Evolutionary conservation across 2,888 invertebrate genomes (phyloP), one percentile per base, ranked within the genome.

Genomic region (Hemistola chrysoprasaria): DNA sequence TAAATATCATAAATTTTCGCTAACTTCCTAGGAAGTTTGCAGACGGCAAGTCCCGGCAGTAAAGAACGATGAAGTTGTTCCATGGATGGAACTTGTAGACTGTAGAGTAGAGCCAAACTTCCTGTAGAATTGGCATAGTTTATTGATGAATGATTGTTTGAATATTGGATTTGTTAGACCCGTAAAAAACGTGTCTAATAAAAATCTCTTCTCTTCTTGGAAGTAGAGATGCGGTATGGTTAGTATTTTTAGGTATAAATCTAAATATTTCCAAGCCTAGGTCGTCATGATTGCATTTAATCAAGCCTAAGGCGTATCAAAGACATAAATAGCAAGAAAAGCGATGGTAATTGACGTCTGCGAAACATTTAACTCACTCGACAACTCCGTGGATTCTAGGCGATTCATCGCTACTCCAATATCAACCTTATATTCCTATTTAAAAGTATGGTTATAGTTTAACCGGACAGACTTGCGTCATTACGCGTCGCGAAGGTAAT

Each of bases 321-420:
- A 63, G 22, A 66, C 56, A 55, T 56, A 61, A 63, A 73, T 71
- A 78, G 78, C 80, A 76, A 75, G 61, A 65, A 70, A 76, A 67
- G 62, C 65, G 65, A 64, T 64, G 56, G 66, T 83, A 85, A 87
- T 86, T 85, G 84, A 82, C 77, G 80, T 74, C 69, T 69, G 68
- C 71, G 67, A 72, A 68, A 76, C 74, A 81, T 82, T 80, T 74
- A 77, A 71, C 70, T 73, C 73, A 71, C 70, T 67, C 69, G 66
- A 70, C 70, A 70, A 73, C 72, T 80, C 71, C 62, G 62, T 68
- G 50, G 60, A 57, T 62, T 54, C 52, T 36, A 41, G 31, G 10
- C 42, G 22, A 28, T 24, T 11, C 21, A 23, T 25, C 22, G 36
- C n/a, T 28, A 45, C 40, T 53, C 39, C 21, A 60, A 62, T 46